Evolutionary conservation across 2,797 vertebrate species (phyloP), one percentile per base, ranked within the genome.

Genomic region (Liasis olivaceus): DNA sequence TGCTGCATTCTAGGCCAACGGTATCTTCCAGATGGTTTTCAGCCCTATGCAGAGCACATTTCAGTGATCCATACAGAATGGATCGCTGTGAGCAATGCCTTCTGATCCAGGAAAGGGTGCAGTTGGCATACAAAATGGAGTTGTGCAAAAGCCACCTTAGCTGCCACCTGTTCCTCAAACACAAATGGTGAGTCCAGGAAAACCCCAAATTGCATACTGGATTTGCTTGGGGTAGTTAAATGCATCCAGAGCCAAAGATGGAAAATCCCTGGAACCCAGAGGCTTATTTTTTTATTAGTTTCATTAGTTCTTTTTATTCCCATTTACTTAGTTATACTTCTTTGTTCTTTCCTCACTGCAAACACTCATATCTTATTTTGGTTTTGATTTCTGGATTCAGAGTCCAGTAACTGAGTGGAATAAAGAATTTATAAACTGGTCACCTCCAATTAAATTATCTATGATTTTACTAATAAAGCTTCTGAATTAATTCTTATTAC

Each of bases 401-500:
- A 85, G 95, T 4, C 66, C 94, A 92, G 84, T 64, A 95, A 72
- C 6, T 90, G 64, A 93, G 85, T 36, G 77, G 95, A 97, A 95
- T 64, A 28, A 95, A 94, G 56, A 81, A 56, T 26, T 62, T 58
- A 91, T 91, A 93, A 96, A 94, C n/a, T 94, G 91, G 91, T 91
- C 36, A 95, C 90, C 93, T 92, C 31, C 47, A 7, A 22, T 93
- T 95, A 93, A 96, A 95, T 96, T 88, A 87, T 47, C 36, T 47
- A 47, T 42, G 72, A 20, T 81, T 51, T 51, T n/a, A 72, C 54
- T 89, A 91, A 91, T 62, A 89, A 95, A 93, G 93, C 15, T 86
- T 86, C n/a, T 66, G 84, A 64, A 89, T 66, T 66, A 59, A 91
- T 5, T 87, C 6, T 47, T 42, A 72, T 62, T 84, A 62, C 26